phyloP scores from a whole-genome alignment of 2,797 vertebrate species.

The Schizopygopsis malacanthus region DNA sequence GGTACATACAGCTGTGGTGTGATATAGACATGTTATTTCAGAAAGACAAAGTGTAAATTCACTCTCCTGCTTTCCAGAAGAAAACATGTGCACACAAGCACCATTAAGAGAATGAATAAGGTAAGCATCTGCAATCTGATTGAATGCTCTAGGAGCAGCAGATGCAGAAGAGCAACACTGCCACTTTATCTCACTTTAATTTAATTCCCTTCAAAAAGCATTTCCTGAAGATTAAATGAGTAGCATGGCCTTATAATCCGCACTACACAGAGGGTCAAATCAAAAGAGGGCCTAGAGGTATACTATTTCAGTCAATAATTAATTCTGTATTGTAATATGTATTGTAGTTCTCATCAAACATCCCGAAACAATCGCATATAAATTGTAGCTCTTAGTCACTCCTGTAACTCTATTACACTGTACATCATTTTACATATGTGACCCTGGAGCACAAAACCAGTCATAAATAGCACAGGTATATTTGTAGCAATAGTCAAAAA shows the following conservation, averaged over 20 bases:
- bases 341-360: neutral
- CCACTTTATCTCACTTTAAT: neutral
- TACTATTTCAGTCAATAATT: neutral
- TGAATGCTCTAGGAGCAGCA: neutral
- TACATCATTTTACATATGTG: neutral
- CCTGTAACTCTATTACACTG: neutral
- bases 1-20: neutral
- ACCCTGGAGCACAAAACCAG: too few relatives aligned
- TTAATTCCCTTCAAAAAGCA: neutral
- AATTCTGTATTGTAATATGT: neutral
- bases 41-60: neutral
- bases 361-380: neutral
- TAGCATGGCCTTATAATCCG: constrained; percentile 21
- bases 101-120: neutral
- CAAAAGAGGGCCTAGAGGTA: neutral
- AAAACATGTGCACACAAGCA: neutral
- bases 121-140: neutral
- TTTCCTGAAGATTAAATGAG: constrained; percentile 21
- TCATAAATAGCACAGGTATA: too few relatives aligned
- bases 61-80: neutral
- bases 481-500: too few relatives aligned
- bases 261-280: neutral
- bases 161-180: neutral
- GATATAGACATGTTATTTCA: neutral
- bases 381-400: neutral